phyloP scores from a whole-genome alignment of 1,140 invertebrate genomes.

The Heterodera schachtii region DNA sequence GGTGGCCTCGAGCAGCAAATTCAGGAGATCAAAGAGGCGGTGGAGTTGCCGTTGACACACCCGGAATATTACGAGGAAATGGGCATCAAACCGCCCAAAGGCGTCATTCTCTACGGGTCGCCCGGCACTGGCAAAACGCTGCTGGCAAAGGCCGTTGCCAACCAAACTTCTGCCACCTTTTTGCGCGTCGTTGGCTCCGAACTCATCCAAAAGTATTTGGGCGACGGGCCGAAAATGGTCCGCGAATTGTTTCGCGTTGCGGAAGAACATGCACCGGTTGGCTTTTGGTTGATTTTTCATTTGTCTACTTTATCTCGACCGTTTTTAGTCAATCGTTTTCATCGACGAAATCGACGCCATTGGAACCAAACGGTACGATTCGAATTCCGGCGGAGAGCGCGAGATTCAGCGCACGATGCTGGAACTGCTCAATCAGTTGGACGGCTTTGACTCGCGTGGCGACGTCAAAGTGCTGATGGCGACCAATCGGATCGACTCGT shows the following conservation, averaged over 20 bases:
- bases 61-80: conserved; percentile 99
- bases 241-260: conserved; percentile 95
- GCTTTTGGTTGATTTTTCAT: conserved; percentile 15
- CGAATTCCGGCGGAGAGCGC: conserved; percentile 97
- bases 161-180: conserved; percentile 99
- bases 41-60: conserved; percentile 96
- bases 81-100: conserved; percentile 99
- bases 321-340: conserved; percentile 85
- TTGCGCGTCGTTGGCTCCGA: conserved; percentile 96
- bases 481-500: conserved; percentile 97
- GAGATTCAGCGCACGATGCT: conserved; percentile 99
- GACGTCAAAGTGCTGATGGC: conserved; percentile 99
- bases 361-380: conserved; percentile 96
- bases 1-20: conserved; percentile 99
- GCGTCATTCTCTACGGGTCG: conserved; percentile 96
- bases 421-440: conserved; percentile 95
- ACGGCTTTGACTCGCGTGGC: conserved; percentile 94
- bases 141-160: conserved; percentile 96
- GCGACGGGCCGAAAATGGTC: conserved; percentile 97
- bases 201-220: conserved; percentile 98
- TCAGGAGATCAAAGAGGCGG: conserved; percentile 99
- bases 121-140: conserved; percentile 98
- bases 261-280: conserved; percentile 90
- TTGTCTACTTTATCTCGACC: conserved; percentile 17
- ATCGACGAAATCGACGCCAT: conserved; percentile 99